Base-by-base conservation (phyloP, 2,113 vertebrate genomes). In the Philantomba maxwellii region DNA sequence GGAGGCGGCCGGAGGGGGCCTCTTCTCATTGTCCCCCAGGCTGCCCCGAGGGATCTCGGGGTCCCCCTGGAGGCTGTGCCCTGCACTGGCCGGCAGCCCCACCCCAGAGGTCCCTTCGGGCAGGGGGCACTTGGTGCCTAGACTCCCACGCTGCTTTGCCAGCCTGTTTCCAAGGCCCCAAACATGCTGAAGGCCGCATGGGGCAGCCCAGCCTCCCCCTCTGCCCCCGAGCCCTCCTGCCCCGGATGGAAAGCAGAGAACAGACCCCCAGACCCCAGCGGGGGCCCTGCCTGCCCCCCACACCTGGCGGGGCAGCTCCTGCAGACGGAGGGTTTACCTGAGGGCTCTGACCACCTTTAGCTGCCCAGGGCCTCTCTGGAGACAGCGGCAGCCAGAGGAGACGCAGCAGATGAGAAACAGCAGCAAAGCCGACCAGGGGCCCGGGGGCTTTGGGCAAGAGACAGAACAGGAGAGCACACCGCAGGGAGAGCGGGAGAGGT, bases 321-420 rank as follows among this genome's bases (percentile, higher is more conserved):
- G 21, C 1, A 51, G 19, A 81, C 14, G 47, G 49, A 84, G n/a
- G 75, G 15, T 81, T 99, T 99, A 99, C 98, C 98, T 98, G 97
- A 96, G 55, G 95, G 92, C 25, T 13, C 85, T 96, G 95, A 89
- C n/a, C 92, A 93, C 97, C 81, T 93, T 97, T 97, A 94, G 97
- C 94, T 70, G 95, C 96, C 93, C 94, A 95, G 97, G 55, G 55
- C 98, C 96, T 98, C 95, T 98, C 93, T 98, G 96, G 91, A 85
- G 95, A 97, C 82, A 98, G 96, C 98, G 89, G 98, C 60, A 85
- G 45, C 1, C 94, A 82, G 82, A 97, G 58, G 97, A 95, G 98
- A 97, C 73, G 30, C 97, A 73, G 94, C 81, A 95, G 97, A 97
- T 85, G 95, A 98, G 98, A 96, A 98, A 97, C 96, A 94, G 98